Evolutionary conservation across 2,797 vertebrate species (phyloP).

Genomic region (Argentina silus): DNA sequence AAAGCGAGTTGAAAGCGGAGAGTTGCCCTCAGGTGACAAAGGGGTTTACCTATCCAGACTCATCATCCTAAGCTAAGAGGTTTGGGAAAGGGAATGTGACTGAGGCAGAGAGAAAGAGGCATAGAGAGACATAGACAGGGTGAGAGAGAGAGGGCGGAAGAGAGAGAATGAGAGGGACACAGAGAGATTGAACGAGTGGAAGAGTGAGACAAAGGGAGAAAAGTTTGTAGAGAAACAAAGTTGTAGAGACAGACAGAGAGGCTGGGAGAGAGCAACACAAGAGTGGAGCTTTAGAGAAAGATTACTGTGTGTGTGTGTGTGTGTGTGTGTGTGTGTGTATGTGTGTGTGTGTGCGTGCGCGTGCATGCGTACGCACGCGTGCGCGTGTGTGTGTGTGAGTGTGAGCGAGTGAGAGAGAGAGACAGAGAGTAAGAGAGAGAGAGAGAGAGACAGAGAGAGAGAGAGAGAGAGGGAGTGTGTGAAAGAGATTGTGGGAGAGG

Average conservation of each 20-base stretch:
- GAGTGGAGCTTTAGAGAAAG: conserved; percentile 12
- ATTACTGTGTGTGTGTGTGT: background rate
- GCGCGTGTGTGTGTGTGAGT: background rate
- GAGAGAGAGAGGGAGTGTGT: conserved; percentile 8
- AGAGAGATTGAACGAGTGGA: conserved; percentile 1
- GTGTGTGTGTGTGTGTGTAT: background rate
- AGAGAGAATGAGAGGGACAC: conserved; percentile 3
- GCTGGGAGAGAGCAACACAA: conserved; percentile 10
- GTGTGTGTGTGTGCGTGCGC: background rate
- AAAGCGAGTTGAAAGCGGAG: too few species aligned
- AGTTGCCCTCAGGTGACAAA: conserved; percentile 5
- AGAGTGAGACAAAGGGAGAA: conserved; percentile 3
- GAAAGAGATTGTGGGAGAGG: background rate
- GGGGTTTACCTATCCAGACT: background rate
- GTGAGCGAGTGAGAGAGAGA: background rate
- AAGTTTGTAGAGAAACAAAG: background rate
- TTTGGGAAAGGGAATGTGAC: background rate
- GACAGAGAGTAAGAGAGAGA: background rate
- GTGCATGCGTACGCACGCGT: too few species aligned
- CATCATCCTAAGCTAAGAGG: background rate
- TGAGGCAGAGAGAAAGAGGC: background rate
- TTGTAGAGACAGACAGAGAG: conserved; percentile 20
- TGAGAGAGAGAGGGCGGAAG: conserved; percentile 1
- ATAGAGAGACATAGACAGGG: conserved; percentile 2
- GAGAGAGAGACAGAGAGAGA: conserved; percentile 2